These are phyloP conservation scores for Invenusta paracnida DNA, from an alignment of 2,888 invertebrate species.

Conservation along the genomic window DNA sequence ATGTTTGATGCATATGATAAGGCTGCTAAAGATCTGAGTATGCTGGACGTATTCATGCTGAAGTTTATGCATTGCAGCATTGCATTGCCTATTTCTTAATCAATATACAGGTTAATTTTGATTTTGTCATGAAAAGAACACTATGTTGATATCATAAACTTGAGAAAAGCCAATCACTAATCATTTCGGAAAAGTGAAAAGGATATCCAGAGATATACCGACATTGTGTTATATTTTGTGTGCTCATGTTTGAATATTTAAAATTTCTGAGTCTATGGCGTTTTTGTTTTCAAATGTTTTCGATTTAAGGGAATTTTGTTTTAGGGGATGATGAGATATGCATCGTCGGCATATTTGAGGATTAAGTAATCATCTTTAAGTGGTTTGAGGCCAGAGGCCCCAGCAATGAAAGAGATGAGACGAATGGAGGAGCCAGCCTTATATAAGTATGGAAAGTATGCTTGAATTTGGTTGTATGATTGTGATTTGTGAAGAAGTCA, in stretches of 20 bases:
- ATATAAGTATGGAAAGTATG: too few relatives aligned
- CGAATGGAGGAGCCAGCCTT: too few relatives aligned
- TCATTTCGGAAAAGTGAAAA: neutral
- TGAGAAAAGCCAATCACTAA: neutral
- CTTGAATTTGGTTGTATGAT: too few relatives aligned
- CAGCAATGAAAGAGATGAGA: too few relatives aligned
- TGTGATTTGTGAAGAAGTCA: too few relatives aligned
- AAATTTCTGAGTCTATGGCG: neutral
- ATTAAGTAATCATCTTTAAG: neutral
- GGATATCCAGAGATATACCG: neutral
- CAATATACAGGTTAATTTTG: neutral
- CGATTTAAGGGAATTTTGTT: too few relatives aligned
- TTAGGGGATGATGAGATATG: neutral
- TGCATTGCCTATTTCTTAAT: neutral
- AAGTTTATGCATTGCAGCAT: neutral
- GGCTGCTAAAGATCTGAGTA: too few relatives aligned
- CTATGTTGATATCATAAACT: neutral
- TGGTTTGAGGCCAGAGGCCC: neutral
- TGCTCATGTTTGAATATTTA: too few relatives aligned
- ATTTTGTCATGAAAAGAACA: neutral
- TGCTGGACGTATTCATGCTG: neutral
- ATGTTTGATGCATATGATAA: neutral
- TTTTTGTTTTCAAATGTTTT: too few relatives aligned
- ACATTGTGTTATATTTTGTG: too few relatives aligned
- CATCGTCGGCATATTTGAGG: neutral